Percentiles rank a stretch among this genome's conserved stretches.
phyloP scores from a whole-genome alignment of 2,888 invertebrate species.

The Polyommatus iphigenia region DNA sequence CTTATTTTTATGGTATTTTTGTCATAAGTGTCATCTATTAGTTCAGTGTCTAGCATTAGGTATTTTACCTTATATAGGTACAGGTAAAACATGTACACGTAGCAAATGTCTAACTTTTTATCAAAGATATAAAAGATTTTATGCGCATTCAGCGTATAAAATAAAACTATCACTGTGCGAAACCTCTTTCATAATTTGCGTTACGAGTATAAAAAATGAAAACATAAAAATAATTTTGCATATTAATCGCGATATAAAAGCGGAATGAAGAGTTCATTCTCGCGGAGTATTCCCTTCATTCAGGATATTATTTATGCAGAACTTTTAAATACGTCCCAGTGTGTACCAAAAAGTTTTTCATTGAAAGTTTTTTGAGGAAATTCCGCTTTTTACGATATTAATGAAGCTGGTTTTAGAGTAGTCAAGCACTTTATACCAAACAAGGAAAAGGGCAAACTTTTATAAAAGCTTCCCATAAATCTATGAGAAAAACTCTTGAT shows the following conservation, averaged over 20 bases:
- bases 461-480: background rate
- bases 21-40: too few species aligned
- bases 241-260: conserved; percentile 10
- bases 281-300: background rate
- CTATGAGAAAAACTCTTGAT: background rate
- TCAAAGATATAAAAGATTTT: background rate
- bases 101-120: background rate
- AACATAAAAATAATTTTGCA: conserved; percentile 17
- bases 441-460: background rate
- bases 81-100: too few species aligned
- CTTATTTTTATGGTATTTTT: too few species aligned
- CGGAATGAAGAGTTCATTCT: background rate
- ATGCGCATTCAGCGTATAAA: background rate
- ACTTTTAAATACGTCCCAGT: conserved; percentile 25
- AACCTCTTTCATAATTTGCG: conserved; percentile 17
- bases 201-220: conserved; percentile 8
- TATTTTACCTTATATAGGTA: too few species aligned
- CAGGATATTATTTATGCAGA: conserved; percentile 28
- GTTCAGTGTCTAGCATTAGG: too few species aligned
- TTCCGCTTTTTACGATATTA: conserved; percentile 12
- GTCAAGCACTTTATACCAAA: background rate
- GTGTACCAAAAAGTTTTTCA: conserved; percentile 24
- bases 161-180: background rate
- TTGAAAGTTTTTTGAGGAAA: conserved; percentile 6
- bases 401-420: conserved; percentile 13